Base-by-base conservation (phyloP, 2,888 invertebrate species). In the Drosophila cracens region DNA sequence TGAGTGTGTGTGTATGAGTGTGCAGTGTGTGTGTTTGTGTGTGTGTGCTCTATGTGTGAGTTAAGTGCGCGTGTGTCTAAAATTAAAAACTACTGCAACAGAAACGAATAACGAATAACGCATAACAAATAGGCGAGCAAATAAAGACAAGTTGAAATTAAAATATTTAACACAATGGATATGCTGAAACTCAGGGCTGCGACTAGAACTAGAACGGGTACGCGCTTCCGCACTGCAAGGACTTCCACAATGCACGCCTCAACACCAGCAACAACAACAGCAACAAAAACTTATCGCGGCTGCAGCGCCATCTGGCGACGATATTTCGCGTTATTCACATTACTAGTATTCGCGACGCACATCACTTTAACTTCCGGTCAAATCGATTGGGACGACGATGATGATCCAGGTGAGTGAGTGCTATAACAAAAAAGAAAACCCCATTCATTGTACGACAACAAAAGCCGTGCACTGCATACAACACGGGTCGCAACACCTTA, bases 301-400 rank as follows among this genome's bases (percentile, higher is more conserved):
- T 27, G 36, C 79, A 61, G 40, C 43, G 43, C 11, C 49, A 38
- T 49, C 56, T 83, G 87, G 89, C 83, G 82, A 66, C 75, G 86
- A 77, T 85, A 84, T 79, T 70, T 90, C 86, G 81, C 84, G 65
- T 77, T 92, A 65, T 90, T 87, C 67, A 85, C 90, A 70, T 76
- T 92, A 66, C 82, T 93, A 70, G 75, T 90, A 64, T 89, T 93
- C 62, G 89, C 91, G 70, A 88, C 91, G 66, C 85, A 90, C 79
- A 87, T 92, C 74, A 87, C 83, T 76, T 87, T 84, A 70, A 90
- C 92, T 79, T 91, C 91, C 79, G 93, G 92, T 76, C 93, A 93
- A 92, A 93, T 93, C 81, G 93, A 93, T 88, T 93, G 93, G 93
- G 93, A 93, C 74, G 93, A 93, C 76, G 93, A 93, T 78, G 93